phyloP scores from a whole-genome alignment of 2,797 vertebrate species.

The Apogon hyalosoma region DNA sequence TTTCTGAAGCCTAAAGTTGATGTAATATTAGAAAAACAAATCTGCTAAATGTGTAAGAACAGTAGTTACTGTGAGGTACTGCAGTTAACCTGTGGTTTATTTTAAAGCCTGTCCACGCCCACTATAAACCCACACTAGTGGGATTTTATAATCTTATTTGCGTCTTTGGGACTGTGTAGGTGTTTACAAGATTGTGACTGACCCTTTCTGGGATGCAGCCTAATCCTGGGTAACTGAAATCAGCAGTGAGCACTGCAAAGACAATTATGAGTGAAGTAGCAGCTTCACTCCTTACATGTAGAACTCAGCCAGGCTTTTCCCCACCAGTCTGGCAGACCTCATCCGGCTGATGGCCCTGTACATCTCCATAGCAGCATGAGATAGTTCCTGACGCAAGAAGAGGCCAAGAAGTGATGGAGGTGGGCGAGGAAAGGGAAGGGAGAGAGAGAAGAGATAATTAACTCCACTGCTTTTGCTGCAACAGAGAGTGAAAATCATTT shows the following conservation, averaged over 20 bases:
- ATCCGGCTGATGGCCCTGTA: constrained; percentile 91
- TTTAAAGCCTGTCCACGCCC: not conserved
- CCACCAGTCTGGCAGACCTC: constrained; percentile 93
- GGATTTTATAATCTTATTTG: constrained; percentile 11
- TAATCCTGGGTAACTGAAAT: constrained; percentile 9
- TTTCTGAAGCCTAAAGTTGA: too few species aligned
- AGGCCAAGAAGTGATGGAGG: constrained; percentile 7
- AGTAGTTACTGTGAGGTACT: too few species aligned
- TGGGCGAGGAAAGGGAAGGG: not conserved
- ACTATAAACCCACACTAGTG: not conserved
- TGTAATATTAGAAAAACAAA: too few species aligned
- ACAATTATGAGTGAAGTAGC: not conserved
- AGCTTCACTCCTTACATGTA: constrained; percentile 89
- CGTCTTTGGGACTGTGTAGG: constrained; percentile 6
- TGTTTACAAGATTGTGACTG: constrained; percentile 19
- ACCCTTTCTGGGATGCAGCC: constrained; percentile 10
- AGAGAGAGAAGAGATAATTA: constrained; percentile 13
- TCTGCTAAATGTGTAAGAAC: too few species aligned
- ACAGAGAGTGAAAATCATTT: constrained; percentile 17
- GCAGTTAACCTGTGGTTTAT: not conserved
- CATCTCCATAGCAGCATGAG: constrained; percentile 96
- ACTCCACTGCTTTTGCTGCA: constrained; percentile 4
- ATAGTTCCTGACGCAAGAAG: constrained; percentile 88
- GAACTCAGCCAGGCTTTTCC: constrained; percentile 96
- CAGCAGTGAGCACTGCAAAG: not conserved